Evolutionary conservation across 2,888 invertebrate genomes (phyloP), one percentile per base, ranked within the genome.

Genomic region (Acronicta leporina): DNA sequence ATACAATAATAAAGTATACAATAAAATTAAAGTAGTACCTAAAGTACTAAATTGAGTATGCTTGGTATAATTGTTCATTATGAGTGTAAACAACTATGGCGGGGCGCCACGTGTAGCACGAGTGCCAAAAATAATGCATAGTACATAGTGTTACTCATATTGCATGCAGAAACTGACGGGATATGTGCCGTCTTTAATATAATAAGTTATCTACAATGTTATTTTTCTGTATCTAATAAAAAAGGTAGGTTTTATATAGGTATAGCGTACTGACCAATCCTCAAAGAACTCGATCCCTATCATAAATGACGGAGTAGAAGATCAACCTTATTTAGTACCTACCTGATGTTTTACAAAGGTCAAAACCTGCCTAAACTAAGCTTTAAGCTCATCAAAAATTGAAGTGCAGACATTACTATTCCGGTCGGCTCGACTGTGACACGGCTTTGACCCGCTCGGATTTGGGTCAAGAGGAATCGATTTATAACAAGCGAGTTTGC

Each of bases 401-500:
- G 53, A 65, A 72, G 60, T 52, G 57, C 38, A 50, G 42, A 68
- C 70, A 80, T 79, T 72, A 55, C 68, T 74, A 89, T 90, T 86
- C 87, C 68, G 82, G 73, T 63, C 77, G 78, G 62, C 79, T 77
- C 66, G 73, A 77, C 78, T 71, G 82, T 77, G 84, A 86, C 89
- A 85, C 85, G 92, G 88, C 91, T 91, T 93, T 92, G 92, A 92
- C 92, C 92, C 73, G 70, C 52, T 33, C 74, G 77, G 80, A 91
- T 89, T 88, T 89, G 76, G 92, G 92, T 92, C 92, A 92, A 92
- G 91, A 87, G 87, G 88, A 88, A 92, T 92, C 92, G 91, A 92
- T 92, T 83, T 82, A 84, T 81, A 79, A 80, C 80, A 66, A 45
- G 52, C 63, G 47, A 64, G 50, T 68, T 63, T 65, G 66, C 65